Base-by-base conservation (phyloP, 2,797 vertebrate genomes). In the Lophius americanus region DNA sequence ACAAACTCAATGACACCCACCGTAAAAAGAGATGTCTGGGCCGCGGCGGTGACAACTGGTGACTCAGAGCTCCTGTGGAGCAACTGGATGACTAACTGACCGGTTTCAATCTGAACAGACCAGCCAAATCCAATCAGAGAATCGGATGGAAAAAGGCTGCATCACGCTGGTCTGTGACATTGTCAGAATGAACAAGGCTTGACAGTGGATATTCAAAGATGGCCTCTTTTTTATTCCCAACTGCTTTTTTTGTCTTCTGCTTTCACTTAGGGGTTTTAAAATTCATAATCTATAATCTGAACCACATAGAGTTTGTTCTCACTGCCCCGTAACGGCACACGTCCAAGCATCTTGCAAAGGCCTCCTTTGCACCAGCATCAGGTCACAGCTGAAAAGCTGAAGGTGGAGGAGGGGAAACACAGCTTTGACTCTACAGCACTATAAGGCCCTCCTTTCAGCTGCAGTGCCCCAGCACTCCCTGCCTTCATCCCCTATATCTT, bases 391-490 rank as follows among this genome's bases (percentile, higher is more conserved):
- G 61, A 69, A 77, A 68, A 32, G 54, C 42, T 57, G 63, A 42
- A 47, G 63, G 69, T 51, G 71, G 62, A 62, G 35, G 51, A 33
- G 49, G 51, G 41, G 50, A 46, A 68, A 64, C 23, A 14, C 65
- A 75, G 81, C 67, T 78, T 83, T 83, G 72, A 76, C 62, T 88
- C 82, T 67, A 76, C 76, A 59, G 80, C 66, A 70, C 85, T 87
- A 92, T 90, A 93, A 91, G 89, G 84, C 64, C 82, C 60, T 58
- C 82, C 89, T 88, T 91, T 92, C 72, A 91, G 86, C 73, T 67
- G 42, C 47, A 73, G 71, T 7, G 63, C 64, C 67, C 65, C 67
- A 56, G 60, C 57, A 68, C 67, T 63, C 47, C 61, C 65, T 44
- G 3, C 73, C 62, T 74, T 72, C 81, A 58, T 66, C 70, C n/a